Conservation (phyloP, 1,140 invertebrate genomes). For the Meloidogyne chitwoodi region DNA sequence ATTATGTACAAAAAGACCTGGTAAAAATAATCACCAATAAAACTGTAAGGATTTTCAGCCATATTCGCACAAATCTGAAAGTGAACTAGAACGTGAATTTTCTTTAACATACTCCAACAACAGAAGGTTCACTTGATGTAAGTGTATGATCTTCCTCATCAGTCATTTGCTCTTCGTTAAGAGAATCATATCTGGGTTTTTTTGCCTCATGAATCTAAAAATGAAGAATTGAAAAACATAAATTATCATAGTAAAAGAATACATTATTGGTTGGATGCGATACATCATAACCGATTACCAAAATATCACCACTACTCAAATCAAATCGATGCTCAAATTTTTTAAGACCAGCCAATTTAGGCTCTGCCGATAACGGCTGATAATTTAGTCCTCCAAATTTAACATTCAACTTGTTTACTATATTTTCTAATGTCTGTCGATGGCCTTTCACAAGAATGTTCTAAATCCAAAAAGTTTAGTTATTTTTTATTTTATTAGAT, state of each 20-base stretch:
- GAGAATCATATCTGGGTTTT: neutral
- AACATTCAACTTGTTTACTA: slow-evolving; percentile 16
- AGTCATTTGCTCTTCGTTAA: neutral
- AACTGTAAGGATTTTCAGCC: slow-evolving; percentile 10
- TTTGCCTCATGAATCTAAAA: neutral
- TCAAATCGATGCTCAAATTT: neutral
- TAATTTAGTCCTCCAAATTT: slow-evolving; percentile 19
- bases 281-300: slow-evolving; percentile 8
- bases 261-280: neutral
- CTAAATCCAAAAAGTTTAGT: neutral
- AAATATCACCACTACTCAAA: slow-evolving; percentile 5
- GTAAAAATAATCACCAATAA: slow-evolving; percentile 26
- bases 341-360: neutral
- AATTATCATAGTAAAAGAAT: too few species aligned
- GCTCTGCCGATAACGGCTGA: slow-evolving; percentile 1
- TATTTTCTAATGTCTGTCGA: slow-evolving; percentile 13
- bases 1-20: slow-evolving; percentile 5
- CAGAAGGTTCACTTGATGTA: slow-evolving; percentile 18
- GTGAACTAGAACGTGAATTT: neutral
- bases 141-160: neutral
- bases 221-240: too few species aligned
- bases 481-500: neutral
- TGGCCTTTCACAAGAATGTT: slow-evolving; percentile 10
- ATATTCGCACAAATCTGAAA: slow-evolving; percentile 35
- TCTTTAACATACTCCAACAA: slow-evolving; percentile 21